Base-by-base conservation (phyloP, 2,113 vertebrate genomes). In the Sander vitreus region DNA sequence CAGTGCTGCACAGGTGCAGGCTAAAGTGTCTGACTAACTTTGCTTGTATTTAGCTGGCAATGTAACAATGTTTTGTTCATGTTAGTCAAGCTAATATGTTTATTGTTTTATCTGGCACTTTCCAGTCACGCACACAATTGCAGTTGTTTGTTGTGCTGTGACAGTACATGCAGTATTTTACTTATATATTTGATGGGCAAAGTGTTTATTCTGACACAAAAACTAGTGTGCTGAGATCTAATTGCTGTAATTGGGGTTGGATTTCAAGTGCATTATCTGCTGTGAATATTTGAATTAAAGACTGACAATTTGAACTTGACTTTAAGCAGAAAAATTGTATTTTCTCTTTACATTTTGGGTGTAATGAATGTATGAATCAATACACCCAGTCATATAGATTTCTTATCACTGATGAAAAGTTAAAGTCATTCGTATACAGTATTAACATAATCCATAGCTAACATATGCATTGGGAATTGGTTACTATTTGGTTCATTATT, bases 1-100 rank as follows among this genome's bases (percentile, higher is more conserved):
- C 58, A 73, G 54, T 79, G 59, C 63, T 58, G 43, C 59, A 55
- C 70, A 57, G 63, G 15, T 59, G 69, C 81, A 39, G 7, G 19
- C 7, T 39, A 3, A 65, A 78, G 53, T 30, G 48, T 66, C 71
- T 50, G 47, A 63, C 19, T 47, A 53, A 78, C 65, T 83, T 64
- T 65, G 48, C 68, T 51, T 75, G 9, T 36, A 14, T 75, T 73
- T 45, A 43, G 15, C 45, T 9, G 5, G 18, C 36, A 43, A 51
- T 2, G 19, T 11, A 48, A 55, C 21, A 2, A 16, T 15, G 57
- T 64, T 79, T 74, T 76, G 36, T 54, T 66, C n/a, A 6, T 66
- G 64, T 66, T 65, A 27, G 57, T 65, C 2, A 4, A 48, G 51
- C 45, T 27, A 16, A 21, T 30, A 48, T 18, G 21, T 23, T 64